A percentile compares a stretch with the other conserved stretches of the same genome.
These are phyloP conservation scores for Myiotriccus ornatus DNA, from an alignment of 2,797 vertebrate genomes.

Conservation along the genomic window DNA sequence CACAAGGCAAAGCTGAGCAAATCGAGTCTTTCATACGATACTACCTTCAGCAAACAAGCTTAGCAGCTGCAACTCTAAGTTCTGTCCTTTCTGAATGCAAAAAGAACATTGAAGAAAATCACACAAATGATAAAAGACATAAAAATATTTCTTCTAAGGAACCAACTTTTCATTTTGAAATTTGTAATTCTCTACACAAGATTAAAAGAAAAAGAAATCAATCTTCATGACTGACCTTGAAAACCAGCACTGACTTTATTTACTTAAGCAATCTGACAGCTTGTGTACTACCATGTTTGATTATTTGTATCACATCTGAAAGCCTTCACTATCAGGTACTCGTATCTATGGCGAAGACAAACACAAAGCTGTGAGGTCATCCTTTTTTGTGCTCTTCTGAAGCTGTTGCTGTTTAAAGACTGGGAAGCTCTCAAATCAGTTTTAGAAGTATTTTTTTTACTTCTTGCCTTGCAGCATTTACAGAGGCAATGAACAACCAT, in stretches of 20 bases:
- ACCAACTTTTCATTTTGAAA: neutral
- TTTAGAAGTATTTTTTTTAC: neutral
- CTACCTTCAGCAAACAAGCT: neutral
- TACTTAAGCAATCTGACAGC: neutral
- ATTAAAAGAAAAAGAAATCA: neutral
- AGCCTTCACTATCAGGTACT: neutral
- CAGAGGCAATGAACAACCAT: neutral
- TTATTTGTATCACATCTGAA: neutral
- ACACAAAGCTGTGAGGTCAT: neutral
- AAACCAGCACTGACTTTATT: neutral
- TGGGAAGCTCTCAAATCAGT: neutral
- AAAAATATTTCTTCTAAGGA: neutral
- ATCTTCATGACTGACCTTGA: neutral
- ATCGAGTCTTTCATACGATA: neutral
- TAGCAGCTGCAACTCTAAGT: neutral
- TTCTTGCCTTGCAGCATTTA: neutral
- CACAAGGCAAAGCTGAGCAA: neutral
- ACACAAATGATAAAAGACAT: rapidly evolving
- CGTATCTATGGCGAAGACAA: neutral
- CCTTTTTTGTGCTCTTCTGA: neutral
- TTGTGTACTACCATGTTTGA: neutral
- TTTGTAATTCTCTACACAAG: neutral
- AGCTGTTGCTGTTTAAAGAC: neutral
- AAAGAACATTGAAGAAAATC: neutral
- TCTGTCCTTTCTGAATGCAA: neutral